Evolutionary conservation across 2,113 vertebrate genomes (phyloP), one percentile per base, ranked within the genome.

Genomic region (pig (Sus scrofa)): DNA sequence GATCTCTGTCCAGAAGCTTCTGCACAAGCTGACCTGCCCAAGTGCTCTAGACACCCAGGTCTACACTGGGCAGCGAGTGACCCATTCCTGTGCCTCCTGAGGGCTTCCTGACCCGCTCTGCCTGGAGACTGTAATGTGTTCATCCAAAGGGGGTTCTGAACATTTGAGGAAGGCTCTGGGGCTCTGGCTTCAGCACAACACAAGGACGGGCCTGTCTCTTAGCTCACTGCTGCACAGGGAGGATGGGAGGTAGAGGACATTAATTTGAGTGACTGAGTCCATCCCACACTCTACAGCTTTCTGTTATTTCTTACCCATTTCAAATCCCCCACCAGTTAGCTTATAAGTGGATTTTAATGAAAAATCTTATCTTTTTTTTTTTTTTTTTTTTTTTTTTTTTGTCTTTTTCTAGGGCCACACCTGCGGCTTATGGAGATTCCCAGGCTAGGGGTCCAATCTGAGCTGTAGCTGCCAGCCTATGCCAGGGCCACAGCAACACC

Each of bases 71-170:
- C 39, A 22, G 58, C 12, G 11, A 24, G 19, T 32, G 26, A 16
- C 34, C n/a, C 18, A 0, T 30, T 3, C 13, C 56, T 3, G 7
- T 4, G 39, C 2, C 32, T 24, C 20, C 5, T 5, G 13, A 81
- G 75, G 37, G 68, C 15, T 27, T 10, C 7, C 10, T n/a, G n/a
- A n/a, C n/a, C n/a, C n/a, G n/a, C 7, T 16, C n/a, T n/a, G 13
- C 4, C 39, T 15, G 32, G 22, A 67, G 44, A 16, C 19, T 12
- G 39, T 15, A 50, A 39, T 24, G 16, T 50, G 44, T 74, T 50
- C 73, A 50, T 24, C 37, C 50, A 3, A 52, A 37, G 37, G n/a
- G 44, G 14, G 37, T 5, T 1, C 73, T 74, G 27, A 39, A 44
- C 44, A 4, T 8, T 44, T 44, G 44, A 44, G 44, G 44, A 44